Conservation (phyloP, 2,797 vertebrate species). For the Sebastes itinus region DNA sequence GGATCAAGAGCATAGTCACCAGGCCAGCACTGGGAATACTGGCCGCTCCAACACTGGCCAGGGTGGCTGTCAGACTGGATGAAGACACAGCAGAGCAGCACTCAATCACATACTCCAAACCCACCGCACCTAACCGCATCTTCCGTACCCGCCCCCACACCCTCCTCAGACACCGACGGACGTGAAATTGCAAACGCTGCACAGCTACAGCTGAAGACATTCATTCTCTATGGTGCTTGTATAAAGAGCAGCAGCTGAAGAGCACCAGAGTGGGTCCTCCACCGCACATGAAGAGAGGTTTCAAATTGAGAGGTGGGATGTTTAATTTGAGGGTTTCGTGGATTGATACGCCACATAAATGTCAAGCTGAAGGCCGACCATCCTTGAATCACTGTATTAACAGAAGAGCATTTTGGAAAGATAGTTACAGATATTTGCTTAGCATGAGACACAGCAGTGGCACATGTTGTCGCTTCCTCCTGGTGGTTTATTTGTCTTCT, state of each 20-base stretch:
- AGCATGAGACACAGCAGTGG: not conserved
- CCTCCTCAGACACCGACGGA: not conserved
- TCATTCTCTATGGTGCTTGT: conserved; percentile 10
- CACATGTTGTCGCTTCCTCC: conserved; percentile 19
- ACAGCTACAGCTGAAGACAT: not conserved
- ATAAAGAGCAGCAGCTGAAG: conserved; percentile 24
- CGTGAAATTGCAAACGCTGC: not conserved
- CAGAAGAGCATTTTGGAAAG: conserved; percentile 17
- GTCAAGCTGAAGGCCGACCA: conserved; percentile 32
- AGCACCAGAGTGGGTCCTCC: conserved; percentile 77
- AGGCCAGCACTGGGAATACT: conserved; percentile 98
- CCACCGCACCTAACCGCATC: not conserved
- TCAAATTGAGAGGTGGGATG: conserved; percentile 12
- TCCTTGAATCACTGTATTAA: conserved; percentile 28
- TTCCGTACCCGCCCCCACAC: not conserved
- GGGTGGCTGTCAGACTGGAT: conserved; percentile 92
- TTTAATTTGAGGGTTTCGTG: conserved; percentile 36
- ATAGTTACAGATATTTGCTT: conserved; percentile 13
- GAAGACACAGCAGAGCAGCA: conserved; percentile 21
- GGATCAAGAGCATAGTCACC: conserved; percentile 98
- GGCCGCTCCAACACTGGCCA: conserved; percentile 97
- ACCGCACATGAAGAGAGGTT: conserved; percentile 2
- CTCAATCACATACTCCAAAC: conserved; percentile 11
- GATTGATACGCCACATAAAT: conserved; percentile 50
- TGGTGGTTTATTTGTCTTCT: conserved; percentile 31